Percentiles rank a stretch among this genome's conserved stretches.
Evolutionary conservation across 2,797 vertebrate genomes (phyloP).

Genomic region (Myripristis jacobus): DNA sequence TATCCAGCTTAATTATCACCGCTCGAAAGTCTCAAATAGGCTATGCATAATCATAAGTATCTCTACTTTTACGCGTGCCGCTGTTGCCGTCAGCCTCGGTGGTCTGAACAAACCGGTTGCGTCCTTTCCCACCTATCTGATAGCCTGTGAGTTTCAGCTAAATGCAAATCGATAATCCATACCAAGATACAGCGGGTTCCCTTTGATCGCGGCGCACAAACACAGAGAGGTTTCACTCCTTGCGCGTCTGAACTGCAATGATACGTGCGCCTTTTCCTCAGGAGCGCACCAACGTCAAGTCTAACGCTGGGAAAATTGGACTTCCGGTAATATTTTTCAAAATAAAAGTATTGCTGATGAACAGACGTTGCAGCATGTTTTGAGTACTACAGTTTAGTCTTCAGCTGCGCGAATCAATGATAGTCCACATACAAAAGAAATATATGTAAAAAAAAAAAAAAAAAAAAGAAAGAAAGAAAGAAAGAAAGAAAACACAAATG

Average conservation of each 20-base stretch:
- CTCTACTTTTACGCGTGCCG: slow-evolving; percentile 39
- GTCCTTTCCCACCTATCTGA: slow-evolving; percentile 62
- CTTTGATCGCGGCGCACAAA: slow-evolving; percentile 50
- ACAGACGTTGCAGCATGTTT: not conserved
- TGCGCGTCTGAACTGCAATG: slow-evolving; percentile 59
- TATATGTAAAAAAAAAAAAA: too few species aligned
- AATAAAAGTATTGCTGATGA: slow-evolving; percentile 52
- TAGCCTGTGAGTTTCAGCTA: not conserved
- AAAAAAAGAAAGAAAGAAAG: too few species aligned
- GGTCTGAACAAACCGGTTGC: slow-evolving; percentile 17
- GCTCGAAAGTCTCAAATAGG: slow-evolving; percentile 42
- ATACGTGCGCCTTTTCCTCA: slow-evolving; percentile 54
- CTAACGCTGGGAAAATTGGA: accelerated
- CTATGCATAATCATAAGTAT: not conserved
- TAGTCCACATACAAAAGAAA: too few species aligned
- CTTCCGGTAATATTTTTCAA: slow-evolving; percentile 43
- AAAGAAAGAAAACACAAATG: too few species aligned
- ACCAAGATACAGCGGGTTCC: slow-evolving; percentile 3
- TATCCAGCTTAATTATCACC: slow-evolving; percentile 6
- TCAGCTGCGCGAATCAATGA: too few species aligned
- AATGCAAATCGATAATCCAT: slow-evolving; percentile 42
- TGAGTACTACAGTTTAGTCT: not conserved
- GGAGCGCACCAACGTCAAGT: slow-evolving; percentile 42
- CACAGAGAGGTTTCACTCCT: slow-evolving; percentile 36
- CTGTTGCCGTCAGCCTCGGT: slow-evolving; percentile 21